Conservation (phyloP, 2,797 vertebrate genomes). For the Periparus ater region DNA sequence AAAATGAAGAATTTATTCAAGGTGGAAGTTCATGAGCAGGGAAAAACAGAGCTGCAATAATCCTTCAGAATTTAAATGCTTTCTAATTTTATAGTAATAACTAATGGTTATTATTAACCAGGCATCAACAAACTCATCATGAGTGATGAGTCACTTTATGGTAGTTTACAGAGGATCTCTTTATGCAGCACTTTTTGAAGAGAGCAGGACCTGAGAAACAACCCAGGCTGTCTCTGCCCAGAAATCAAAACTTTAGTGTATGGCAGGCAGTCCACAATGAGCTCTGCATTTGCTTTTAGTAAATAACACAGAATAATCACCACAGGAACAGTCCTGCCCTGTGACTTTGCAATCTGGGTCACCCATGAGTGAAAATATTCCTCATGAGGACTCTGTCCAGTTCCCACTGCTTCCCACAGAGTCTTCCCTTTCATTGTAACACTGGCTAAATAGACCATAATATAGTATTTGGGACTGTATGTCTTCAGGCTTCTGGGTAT, state of each 20-base stretch:
- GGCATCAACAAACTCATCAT: neutral
- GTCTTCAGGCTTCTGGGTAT: neutral
- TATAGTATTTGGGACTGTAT: neutral
- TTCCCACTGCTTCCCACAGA: neutral
- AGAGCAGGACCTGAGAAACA: neutral
- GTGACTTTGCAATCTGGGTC: neutral
- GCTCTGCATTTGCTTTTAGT: neutral
- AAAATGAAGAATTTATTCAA: neutral
- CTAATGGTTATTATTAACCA: neutral
- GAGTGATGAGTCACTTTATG: neutral
- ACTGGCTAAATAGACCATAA: neutral
- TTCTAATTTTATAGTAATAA: neutral
- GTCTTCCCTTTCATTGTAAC: neutral
- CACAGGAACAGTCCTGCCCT: neutral
- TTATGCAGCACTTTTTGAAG: neutral
- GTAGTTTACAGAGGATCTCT: neutral
- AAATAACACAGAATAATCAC: neutral
- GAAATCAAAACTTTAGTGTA: neutral
- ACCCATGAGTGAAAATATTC: neutral
- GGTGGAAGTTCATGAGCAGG: neutral
- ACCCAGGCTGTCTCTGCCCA: neutral
- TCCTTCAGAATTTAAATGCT: neutral
- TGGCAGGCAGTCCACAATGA: neutral
- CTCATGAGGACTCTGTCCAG: neutral
- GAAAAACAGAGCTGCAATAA: neutral